Base-by-base conservation (phyloP, 2,113 vertebrate species). In the Pterophyllum scalare region DNA sequence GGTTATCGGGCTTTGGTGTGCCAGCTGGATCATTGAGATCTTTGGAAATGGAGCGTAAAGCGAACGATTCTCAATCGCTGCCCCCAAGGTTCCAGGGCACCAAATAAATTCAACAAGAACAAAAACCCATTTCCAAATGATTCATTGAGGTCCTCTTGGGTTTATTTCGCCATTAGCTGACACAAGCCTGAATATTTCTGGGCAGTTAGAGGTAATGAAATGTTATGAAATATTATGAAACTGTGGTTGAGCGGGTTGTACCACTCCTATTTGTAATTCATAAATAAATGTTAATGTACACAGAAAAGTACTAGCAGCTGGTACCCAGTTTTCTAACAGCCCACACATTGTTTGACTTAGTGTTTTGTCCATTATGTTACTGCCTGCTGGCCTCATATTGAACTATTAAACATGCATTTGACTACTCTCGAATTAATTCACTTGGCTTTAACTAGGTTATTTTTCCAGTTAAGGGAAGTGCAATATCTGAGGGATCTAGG, bases 151-250 rank as follows among this genome's bases (percentile, higher is more conserved):
- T 76, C 88, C 88, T 89, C 90, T 89, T 81, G 83, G 93, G 91
- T 93, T 95, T 91, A 90, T 79, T 90, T 93, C 87, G 82, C 91
- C 88, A 88, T 92, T 88, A 82, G 86, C 89, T 92, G 89, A 94
- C 90, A 91, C 92, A 89, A 90, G 87, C 89, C 85, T 91, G 85
- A 91, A 83, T 86, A 92, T 92, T 94, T 92, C 91, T 91, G 87
- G 89, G 74, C 84, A 94, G 91, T 94, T 94, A 93, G 88, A 90
- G 84, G 79, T 90, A 90, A 93, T 92, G 85, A 92, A 91, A 91
- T 79, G 88, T 87, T 83, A 46, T 65, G 13, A 59, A 85, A 90
- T 80, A 56, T 91, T 91, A 86, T 77, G 82, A 80, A 93, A 90
- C 84, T 40, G 58, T 61, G 52, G 62, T 75, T 31, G 59, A 81